Conservation (phyloP, 2,888 invertebrate species). For the Troides aeacus region DNA sequence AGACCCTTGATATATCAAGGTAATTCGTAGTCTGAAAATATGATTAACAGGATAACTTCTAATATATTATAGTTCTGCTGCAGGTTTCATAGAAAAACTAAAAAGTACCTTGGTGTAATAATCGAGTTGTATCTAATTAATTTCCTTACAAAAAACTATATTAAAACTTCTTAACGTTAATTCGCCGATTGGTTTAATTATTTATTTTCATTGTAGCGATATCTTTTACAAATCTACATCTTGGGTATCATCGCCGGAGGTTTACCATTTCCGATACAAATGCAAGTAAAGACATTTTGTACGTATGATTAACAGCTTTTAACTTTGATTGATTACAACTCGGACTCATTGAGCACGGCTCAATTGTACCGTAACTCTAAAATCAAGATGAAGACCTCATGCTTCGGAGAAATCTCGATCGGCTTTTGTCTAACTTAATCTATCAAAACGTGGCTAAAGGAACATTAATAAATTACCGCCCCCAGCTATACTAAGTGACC, state of each 20-base stretch:
- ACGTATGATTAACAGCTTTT: conserved; percentile 33
- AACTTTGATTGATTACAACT: conserved; percentile 44
- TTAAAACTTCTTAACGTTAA: background rate
- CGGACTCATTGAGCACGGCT: conserved; percentile 41
- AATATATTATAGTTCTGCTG: no score
- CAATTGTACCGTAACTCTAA: conserved; percentile 55
- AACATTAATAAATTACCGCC: conserved; percentile 74
- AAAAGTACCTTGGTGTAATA: no score
- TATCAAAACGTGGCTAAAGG: conserved; percentile 64
- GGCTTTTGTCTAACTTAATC: conserved; percentile 67
- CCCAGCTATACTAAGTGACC: conserved; percentile 65
- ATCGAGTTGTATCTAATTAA: no score
- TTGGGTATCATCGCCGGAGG: conserved; percentile 26
- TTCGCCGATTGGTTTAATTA: background rate
- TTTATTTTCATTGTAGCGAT: background rate
- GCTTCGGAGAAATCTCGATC: conserved; percentile 55
- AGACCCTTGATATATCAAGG: no score
- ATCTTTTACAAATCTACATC: conserved; percentile 4
- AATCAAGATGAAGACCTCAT: conserved; percentile 61
- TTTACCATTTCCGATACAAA: conserved; percentile 21
- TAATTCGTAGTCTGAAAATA: no score
- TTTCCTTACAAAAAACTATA: no score
- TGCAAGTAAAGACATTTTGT: conserved; percentile 30
- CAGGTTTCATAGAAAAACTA: no score
- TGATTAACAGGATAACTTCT: no score